Evolutionary conservation across 2,797 vertebrate species (phyloP).

Genomic region (Bradypodion pumilum): DNA sequence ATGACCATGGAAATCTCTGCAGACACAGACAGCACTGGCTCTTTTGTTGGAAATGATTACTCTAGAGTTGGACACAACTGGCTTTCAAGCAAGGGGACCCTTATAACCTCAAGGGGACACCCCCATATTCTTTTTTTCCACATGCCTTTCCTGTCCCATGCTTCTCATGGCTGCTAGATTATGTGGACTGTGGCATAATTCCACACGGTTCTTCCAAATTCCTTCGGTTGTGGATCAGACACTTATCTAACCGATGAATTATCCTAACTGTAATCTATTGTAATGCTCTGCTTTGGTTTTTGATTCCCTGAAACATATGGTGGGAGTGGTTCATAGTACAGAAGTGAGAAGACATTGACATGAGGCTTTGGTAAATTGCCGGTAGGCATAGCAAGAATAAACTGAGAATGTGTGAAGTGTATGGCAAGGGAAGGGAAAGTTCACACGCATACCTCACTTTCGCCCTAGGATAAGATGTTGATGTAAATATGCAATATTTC

Average conservation of each 20-base stretch:
- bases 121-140: neutral
- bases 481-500: constrained; percentile 18
- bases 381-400: neutral
- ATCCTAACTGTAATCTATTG: neutral
- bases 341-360: neutral
- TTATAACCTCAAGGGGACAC: neutral
- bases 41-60: no score
- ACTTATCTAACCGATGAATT: neutral
- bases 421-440: neutral
- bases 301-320: neutral
- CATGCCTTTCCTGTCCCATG: neutral
- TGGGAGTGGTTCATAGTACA: neutral
- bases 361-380: neutral
- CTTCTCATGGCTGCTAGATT: neutral
- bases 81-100: no score
- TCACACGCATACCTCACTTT: neutral
- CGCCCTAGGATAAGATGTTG: constrained; percentile 12
- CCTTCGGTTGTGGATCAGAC: neutral
- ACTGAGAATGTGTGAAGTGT: neutral
- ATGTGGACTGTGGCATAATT: neutral
- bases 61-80: no score
- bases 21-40: no score
- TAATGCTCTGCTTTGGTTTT: neutral
- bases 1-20: no score
- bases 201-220: neutral